Evolutionary conservation across 2,113 vertebrate genomes (phyloP).

Genomic region (Chaetorhynchus papuensis): DNA sequence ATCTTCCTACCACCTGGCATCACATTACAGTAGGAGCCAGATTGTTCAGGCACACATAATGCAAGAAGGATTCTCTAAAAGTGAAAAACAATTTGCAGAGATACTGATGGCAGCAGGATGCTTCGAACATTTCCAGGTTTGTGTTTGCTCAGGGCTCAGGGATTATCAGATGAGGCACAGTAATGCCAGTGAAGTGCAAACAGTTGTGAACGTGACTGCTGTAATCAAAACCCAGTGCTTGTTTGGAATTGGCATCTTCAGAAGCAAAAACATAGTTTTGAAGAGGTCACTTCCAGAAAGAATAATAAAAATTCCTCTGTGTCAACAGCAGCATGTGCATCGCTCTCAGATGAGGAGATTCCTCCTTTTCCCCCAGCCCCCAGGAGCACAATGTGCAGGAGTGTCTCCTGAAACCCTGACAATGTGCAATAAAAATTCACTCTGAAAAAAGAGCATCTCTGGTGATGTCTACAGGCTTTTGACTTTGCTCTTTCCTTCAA

Average conservation of each 20-base stretch:
- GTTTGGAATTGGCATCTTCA: background rate
- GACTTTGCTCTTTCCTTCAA: conserved; percentile 65
- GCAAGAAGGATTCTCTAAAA: background rate
- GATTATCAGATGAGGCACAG: background rate
- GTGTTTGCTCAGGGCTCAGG: background rate
- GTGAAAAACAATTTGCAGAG: background rate
- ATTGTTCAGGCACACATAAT: background rate
- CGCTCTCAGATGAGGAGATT: background rate
- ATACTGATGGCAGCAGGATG: background rate
- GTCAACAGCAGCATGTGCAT: background rate
- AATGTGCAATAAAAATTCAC: background rate
- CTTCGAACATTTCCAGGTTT: background rate
- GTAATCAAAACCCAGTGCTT: background rate
- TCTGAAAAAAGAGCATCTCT: background rate
- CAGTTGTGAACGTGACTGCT: background rate
- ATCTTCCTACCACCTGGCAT: background rate
- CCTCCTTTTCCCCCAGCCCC: background rate
- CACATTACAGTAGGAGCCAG: background rate
- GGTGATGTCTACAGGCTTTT: conserved; percentile 14
- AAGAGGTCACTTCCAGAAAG: conserved; percentile 22
- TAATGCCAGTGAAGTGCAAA: conserved; percentile 1
- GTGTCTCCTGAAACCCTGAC: background rate
- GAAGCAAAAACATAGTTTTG: background rate
- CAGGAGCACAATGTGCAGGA: background rate
- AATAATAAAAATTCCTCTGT: background rate